Percentiles rank a stretch among this genome's conserved stretches.
These are phyloP conservation scores for Siniperca knerii DNA, from an alignment of 2,113 vertebrate genomes.

Conservation along the genomic window DNA sequence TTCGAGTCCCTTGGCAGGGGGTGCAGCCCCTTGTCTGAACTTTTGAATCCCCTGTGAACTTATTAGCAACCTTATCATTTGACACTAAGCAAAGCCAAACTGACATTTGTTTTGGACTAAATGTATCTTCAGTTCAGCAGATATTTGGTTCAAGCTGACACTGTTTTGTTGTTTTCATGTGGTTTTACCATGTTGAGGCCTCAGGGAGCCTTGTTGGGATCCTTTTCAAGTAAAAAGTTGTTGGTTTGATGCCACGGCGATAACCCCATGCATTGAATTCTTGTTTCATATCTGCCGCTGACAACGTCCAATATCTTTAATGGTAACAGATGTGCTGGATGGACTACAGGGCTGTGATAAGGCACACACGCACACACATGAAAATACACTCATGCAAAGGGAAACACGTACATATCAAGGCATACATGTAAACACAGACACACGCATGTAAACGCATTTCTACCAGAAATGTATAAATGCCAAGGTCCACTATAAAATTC, in stretches of 20 bases:
- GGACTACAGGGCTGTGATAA: slow-evolving; percentile 3
- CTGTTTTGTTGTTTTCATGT: slow-evolving; percentile 20
- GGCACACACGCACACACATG: not conserved
- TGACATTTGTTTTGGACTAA: slow-evolving; percentile 40
- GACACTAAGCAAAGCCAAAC: slow-evolving; percentile 32
- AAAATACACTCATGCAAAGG: not conserved
- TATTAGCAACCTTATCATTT: slow-evolving; percentile 23
- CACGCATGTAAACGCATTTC: too few species aligned
- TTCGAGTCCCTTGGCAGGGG: slow-evolving; percentile 7
- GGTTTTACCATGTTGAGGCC: not conserved
- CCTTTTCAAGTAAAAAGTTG: slow-evolving; percentile 46
- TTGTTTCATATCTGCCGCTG: slow-evolving; percentile 31
- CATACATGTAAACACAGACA: not conserved
- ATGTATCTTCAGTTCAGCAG: slow-evolving; percentile 15
- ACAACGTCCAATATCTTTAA: slow-evolving; percentile 42
- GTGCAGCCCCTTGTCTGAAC: slow-evolving; percentile 43
- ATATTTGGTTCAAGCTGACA: slow-evolving; percentile 8
- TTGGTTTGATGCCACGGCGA: slow-evolving; percentile 33
- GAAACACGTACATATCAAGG: not conserved
- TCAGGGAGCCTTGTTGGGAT: not conserved
- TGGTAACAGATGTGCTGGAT: slow-evolving; percentile 65
- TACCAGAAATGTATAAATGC: too few species aligned
- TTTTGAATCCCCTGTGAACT: slow-evolving; percentile 34
- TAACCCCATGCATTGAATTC: slow-evolving; percentile 43
- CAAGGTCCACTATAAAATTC: not conserved